Evolutionary conservation across 2,113 vertebrate species (phyloP).

Genomic region (Alces alces): DNA sequence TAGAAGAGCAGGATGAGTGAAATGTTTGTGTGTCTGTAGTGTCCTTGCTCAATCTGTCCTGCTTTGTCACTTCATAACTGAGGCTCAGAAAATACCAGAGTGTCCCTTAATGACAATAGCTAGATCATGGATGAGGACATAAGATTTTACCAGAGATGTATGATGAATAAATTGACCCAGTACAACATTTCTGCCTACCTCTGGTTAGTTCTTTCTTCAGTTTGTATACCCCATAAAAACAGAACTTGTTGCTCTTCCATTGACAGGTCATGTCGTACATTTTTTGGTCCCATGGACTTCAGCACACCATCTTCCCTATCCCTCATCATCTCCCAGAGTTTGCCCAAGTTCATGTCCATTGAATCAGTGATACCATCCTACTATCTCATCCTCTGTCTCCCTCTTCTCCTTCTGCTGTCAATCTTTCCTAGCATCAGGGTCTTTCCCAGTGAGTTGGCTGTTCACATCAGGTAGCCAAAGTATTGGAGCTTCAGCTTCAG

Average conservation of each 20-base stretch:
- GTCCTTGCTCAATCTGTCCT: neutral
- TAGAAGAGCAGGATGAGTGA: neutral
- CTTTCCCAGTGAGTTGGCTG: neutral
- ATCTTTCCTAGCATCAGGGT: neutral
- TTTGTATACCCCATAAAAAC: neutral
- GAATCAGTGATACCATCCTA: neutral
- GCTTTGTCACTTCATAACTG: neutral
- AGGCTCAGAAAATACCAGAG: neutral
- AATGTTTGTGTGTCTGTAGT: neutral
- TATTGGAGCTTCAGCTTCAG: neutral
- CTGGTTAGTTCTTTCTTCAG: neutral
- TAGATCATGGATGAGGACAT: neutral
- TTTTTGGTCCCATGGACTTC: neutral
- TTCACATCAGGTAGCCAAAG: neutral
- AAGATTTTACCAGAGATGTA: neutral
- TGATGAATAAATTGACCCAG: neutral
- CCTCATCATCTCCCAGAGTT: neutral
- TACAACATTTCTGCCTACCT: neutral
- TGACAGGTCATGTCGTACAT: neutral
- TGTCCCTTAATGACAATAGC: too few relatives aligned
- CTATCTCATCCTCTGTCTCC: neutral
- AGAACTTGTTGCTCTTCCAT: neutral
- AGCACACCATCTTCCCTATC: neutral
- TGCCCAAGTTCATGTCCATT: neutral
- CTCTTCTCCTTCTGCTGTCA: neutral